Percentiles rank a stretch among this genome's conserved stretches.
phyloP scores from a whole-genome alignment of 2,797 vertebrate species.

The Argentina silus region DNA sequence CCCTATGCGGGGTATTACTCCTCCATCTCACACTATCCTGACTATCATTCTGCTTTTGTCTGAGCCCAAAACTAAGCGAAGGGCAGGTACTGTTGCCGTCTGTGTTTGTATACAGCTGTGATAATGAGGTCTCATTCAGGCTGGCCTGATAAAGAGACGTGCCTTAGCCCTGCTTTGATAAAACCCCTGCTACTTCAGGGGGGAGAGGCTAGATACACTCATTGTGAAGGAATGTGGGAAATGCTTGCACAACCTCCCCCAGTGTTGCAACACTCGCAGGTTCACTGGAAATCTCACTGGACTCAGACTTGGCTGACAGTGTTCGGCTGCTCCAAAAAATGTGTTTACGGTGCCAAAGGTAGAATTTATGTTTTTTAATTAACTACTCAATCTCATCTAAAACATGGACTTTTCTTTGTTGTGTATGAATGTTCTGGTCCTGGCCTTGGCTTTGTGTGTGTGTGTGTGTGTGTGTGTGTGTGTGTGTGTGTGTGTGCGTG shows the following conservation, averaged over 20 bases:
- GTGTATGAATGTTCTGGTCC: no score
- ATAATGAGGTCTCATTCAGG: slow-evolving; percentile 27
- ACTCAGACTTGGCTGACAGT: slow-evolving; percentile 33
- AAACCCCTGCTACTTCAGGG: slow-evolving; percentile 12
- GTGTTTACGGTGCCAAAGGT: slow-evolving; percentile 26
- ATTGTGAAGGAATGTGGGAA: slow-evolving; percentile 67
- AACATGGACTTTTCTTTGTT: background rate
- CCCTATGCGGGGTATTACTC: no score
- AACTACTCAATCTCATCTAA: background rate
- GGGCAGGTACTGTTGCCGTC: background rate
- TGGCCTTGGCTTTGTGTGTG: no score
- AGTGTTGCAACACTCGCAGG: slow-evolving; percentile 52
- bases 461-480: background rate
- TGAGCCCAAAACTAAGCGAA: no score
- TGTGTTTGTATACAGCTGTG: background rate
- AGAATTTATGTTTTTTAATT: slow-evolving; percentile 25
- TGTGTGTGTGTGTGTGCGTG: background rate
- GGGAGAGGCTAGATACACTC: slow-evolving; percentile 45
- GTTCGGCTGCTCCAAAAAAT: slow-evolving; percentile 3
- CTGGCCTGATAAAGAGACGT: slow-evolving; percentile 49
- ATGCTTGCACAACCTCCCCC: slow-evolving; percentile 67
- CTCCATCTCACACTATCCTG: no score
- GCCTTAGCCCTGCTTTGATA: slow-evolving; percentile 60
- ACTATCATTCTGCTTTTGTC: no score
- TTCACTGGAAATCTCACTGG: slow-evolving; percentile 10